Evolutionary conservation across 2,888 invertebrate genomes (phyloP), one percentile per base, ranked within the genome.

Genomic region (Actias luna): DNA sequence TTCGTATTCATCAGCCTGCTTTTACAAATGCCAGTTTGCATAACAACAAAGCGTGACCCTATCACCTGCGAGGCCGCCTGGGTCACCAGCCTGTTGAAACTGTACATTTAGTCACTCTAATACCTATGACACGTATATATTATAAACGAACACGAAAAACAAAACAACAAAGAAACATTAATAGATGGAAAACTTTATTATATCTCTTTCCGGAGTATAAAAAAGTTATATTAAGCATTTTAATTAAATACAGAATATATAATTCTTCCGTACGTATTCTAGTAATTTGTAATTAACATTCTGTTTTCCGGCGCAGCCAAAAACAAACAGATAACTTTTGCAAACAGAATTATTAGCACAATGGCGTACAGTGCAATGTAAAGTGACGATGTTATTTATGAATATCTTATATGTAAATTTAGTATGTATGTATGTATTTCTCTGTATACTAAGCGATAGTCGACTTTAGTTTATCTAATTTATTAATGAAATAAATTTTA

Each of bases 221-320:
- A 2, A 50, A 1, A 22, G 14, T 50, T 25, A 12, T 3, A 25
- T 50, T 10, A 50, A 25, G 12, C 8, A 50, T 50, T 12, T 22
- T 22, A 55, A 29, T 55, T 29, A 55, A 27, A 29, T 16, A 55
- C 55, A 55, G 16, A n/a, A 2, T 8, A 27, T 12, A 16, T 8
- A 29, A 29, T 29, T 55, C 29, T 29, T 55, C 55, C 55, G 55
- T 16, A 55, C 7, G 29, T 29, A 29, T 55, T 55, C 55, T 55
- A n/a, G 18, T 27, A 55, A 55, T 16, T n/a, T n/a, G 18, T 55
- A 5, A 29, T 55, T 55, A 55, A n/a, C 29, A 55, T 55, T 18
- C 14, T 29, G 46, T 29, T 55, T 29, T 55, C 55, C 29, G 55
- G 29, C 29, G 16, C 16, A 29, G 16, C 55, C 29, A 29, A 55